phyloP scores from a whole-genome alignment of 2,797 vertebrate genomes.

The Miichthys miiuy region DNA sequence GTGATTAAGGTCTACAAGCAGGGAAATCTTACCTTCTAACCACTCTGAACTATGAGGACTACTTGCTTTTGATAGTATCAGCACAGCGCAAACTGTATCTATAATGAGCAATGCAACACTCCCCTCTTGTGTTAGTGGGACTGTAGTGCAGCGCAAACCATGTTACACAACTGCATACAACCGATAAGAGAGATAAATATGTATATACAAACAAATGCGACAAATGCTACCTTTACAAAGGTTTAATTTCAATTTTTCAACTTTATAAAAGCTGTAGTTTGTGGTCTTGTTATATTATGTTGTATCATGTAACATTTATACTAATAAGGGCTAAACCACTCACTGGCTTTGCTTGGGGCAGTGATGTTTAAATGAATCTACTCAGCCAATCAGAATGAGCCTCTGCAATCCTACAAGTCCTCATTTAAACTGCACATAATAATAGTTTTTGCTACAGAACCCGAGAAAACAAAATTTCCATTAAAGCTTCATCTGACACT shows the following conservation, averaged over 20 bases:
- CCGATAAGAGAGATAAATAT: no score
- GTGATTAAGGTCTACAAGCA: no score
- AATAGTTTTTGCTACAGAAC: background rate
- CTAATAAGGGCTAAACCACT: no score
- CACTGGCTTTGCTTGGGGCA: conserved; percentile 1
- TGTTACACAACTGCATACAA: background rate
- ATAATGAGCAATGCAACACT: conserved; percentile 61
- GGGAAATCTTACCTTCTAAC: background rate
- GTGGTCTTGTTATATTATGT: background rate
- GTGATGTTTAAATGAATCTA: background rate
- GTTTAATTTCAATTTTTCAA: background rate
- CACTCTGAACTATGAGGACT: background rate
- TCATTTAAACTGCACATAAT: background rate
- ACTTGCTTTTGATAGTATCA: background rate
- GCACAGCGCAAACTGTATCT: background rate
- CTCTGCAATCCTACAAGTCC: background rate
- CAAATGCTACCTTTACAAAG: background rate
- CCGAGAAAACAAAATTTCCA: background rate
- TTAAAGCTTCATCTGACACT: conserved; percentile 27
- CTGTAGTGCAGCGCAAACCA: conserved; percentile 50
- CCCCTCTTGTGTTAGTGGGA: conserved; percentile 76
- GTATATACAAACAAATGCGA: no score
- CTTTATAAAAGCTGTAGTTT: background rate
- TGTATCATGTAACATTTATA: no score
- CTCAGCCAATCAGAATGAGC: background rate